These are phyloP conservation scores for Heterodera carotae DNA, from an alignment of 1,140 invertebrate genomes.

Conservation along the genomic window DNA sequence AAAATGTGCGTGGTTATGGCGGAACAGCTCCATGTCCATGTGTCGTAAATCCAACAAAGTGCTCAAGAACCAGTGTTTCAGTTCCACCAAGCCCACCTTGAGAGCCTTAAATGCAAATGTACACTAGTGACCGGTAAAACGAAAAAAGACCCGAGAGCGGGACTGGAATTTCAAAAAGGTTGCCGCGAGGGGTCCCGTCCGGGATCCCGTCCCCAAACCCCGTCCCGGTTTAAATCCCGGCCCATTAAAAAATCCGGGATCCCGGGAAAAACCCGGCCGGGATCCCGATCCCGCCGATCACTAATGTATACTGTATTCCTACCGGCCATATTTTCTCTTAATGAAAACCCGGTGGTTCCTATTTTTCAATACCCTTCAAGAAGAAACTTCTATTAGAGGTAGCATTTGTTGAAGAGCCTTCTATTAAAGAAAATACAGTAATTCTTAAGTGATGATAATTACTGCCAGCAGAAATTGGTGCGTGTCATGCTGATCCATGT, in stretches of 20 bases:
- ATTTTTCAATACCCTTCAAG: no score
- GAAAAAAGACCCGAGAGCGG: no score
- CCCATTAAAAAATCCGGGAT: no score
- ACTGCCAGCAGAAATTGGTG: constrained; percentile 60
- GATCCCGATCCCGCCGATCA: no score
- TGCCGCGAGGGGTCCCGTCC: no score
- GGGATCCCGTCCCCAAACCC: no score
- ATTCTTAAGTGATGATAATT: constrained; percentile 23
- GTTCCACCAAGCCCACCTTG: constrained; percentile 64
- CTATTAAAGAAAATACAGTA: neutral
- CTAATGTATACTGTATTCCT: no score
- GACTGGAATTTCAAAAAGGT: constrained; percentile 34
- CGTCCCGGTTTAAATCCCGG: no score
- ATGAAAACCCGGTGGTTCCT: no score
- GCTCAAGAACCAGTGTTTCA: constrained; percentile 64
- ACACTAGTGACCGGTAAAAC: no score
- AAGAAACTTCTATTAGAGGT: constrained; percentile 5
- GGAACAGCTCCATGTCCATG: constrained; percentile 63
- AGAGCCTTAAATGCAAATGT: constrained; percentile 47
- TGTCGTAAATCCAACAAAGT: constrained; percentile 62
- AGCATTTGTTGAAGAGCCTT: neutral
- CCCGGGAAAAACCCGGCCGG: no score
- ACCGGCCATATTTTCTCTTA: no score
- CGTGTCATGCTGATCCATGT: constrained; percentile 61
- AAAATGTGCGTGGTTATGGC: constrained; percentile 65